Percentiles rank a stretch among this genome's conserved stretches.
Conservation (phyloP, 2,888 invertebrate species). For the Tiliacea citrago region DNA sequence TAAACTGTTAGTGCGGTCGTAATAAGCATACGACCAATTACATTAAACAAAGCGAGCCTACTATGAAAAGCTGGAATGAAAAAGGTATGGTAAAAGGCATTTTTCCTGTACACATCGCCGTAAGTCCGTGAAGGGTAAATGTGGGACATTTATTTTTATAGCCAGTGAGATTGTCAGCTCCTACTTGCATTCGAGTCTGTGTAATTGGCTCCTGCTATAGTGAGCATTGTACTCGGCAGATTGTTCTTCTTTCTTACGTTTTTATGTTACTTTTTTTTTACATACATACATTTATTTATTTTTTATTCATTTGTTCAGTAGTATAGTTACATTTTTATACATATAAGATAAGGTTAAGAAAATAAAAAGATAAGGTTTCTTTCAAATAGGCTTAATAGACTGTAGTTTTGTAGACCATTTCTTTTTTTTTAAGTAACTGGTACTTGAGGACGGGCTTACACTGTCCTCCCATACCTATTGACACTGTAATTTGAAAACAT, state of each 20-base stretch:
- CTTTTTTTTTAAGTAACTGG: too few species aligned
- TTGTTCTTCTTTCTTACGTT: conserved; percentile 15
- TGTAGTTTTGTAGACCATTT: too few species aligned
- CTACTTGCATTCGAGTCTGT: conserved; percentile 58
- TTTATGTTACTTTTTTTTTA: neutral
- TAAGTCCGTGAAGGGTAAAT: conserved; percentile 55
- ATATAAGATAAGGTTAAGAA: too few species aligned
- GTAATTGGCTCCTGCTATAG: conserved; percentile 52
- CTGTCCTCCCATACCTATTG: too few species aligned
- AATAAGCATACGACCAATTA: conserved; percentile 13
- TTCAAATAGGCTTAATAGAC: too few species aligned
- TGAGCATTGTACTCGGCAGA: conserved; percentile 9
- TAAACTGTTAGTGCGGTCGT: neutral
- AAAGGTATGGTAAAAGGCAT: conserved; percentile 25
- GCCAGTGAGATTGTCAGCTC: conserved; percentile 57
- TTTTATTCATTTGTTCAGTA: too few species aligned
- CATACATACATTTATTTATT: too few species aligned
- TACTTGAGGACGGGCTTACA: too few species aligned
- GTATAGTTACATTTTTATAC: too few species aligned
- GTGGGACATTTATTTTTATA: conserved; percentile 64
- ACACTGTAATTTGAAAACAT: too few species aligned
- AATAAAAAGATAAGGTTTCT: too few species aligned
- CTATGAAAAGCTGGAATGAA: conserved; percentile 3
- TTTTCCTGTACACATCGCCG: conserved; percentile 26
- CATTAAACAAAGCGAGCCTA: conserved; percentile 20